Evolutionary conservation across 2,888 invertebrate genomes (phyloP).

Genomic region (Stenolophus ochropezus): DNA sequence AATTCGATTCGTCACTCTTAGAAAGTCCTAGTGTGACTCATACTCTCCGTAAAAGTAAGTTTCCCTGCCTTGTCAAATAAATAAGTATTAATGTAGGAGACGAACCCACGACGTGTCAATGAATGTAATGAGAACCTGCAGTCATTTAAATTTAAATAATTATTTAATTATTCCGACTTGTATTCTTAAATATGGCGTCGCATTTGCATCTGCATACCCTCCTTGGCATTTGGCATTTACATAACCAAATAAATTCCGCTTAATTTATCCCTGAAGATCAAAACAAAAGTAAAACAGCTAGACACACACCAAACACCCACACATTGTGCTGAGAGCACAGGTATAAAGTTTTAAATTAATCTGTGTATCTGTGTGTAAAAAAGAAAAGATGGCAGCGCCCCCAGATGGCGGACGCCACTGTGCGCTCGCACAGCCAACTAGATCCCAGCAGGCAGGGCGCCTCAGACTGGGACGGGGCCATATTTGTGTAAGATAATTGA

Average conservation of each 20-base stretch:
- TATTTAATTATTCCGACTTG: neutral
- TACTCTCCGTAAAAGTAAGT: too few species aligned
- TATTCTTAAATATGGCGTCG: neutral
- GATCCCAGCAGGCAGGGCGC: neutral
- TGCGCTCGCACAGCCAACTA: neutral
- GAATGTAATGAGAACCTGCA: too few species aligned
- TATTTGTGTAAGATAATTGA: slow-evolving; percentile 67
- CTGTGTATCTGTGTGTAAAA: slow-evolving; percentile 21
- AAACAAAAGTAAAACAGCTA: slow-evolving; percentile 16
- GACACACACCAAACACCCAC: slow-evolving; percentile 1
- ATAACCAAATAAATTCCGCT: slow-evolving; percentile 35
- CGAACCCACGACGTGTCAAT: too few species aligned
- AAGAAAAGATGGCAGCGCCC: neutral
- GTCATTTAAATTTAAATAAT: neutral
- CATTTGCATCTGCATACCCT: neutral
- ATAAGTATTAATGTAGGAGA: too few species aligned
- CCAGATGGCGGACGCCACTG: slow-evolving; percentile 21
- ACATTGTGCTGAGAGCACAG: neutral
- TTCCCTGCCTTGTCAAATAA: too few species aligned
- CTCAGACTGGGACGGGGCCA: slow-evolving; percentile 21
- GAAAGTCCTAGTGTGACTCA: too few species aligned
- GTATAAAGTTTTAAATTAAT: slow-evolving; percentile 25
- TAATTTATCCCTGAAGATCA: slow-evolving; percentile 28
- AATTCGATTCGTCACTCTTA: too few species aligned
- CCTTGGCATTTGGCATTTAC: slow-evolving; percentile 15